Conservation (phyloP, 2,888 invertebrate species). For the Stenolophus ochropezus region DNA sequence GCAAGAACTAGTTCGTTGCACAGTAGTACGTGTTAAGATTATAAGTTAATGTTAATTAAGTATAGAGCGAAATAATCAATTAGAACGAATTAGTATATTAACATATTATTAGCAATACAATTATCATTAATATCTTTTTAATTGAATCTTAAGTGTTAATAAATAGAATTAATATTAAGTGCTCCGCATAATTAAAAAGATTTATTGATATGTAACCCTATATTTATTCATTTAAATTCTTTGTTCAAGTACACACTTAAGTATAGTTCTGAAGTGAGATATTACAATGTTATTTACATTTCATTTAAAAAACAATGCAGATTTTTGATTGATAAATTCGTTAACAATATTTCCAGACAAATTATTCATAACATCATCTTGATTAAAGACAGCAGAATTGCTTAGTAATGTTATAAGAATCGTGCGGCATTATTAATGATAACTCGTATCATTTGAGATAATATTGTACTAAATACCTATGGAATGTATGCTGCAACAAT, state of each 20-base stretch:
- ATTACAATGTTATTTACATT: not conserved
- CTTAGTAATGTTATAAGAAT: conserved; percentile 4
- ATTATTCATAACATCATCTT: not conserved
- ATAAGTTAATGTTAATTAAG: conserved; percentile 12
- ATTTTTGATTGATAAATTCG: not conserved
- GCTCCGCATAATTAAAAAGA: not conserved
- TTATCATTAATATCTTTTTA: conserved; percentile 17
- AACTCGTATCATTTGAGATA: conserved; percentile 7
- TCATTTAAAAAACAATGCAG: not conserved
- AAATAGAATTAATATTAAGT: not conserved
- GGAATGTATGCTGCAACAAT: conserved; percentile 11
- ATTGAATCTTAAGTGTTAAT: conserved; percentile 8
- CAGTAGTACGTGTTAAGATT: conserved; percentile 7
- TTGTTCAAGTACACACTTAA: conserved; percentile 7
- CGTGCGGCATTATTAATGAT: not conserved
- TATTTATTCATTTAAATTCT: not conserved
- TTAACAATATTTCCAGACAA: not conserved
- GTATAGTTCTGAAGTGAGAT: not conserved
- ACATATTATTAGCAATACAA: conserved; percentile 1
- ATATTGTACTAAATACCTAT: conserved; percentile 1
- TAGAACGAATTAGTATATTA: conserved; percentile 4
- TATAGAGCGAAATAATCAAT: conserved; percentile 4
- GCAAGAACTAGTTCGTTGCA: not conserved
- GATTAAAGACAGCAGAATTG: not conserved
- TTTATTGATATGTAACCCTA: not conserved